phyloP scores from a whole-genome alignment of 64 coral and sea anemone species.

The Pocillopora damicornis region DNA sequence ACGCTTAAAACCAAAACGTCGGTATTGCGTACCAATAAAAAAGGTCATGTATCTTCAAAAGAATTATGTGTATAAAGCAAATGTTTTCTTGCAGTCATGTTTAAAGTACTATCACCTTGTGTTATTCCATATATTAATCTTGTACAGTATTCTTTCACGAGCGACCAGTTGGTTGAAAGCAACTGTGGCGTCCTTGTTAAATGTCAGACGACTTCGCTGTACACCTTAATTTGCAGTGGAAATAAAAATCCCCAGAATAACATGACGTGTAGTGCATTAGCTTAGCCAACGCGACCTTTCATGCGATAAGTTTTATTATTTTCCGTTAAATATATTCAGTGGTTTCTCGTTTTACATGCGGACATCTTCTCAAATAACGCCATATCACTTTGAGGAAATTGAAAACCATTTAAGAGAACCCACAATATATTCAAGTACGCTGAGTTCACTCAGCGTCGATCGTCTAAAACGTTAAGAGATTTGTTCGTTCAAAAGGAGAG shows the following conservation, averaged over 20 bases:
- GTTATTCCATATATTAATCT: conserved; percentile 24
- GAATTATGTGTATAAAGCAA: conserved; percentile 58
- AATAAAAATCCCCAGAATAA: conserved; percentile 32
- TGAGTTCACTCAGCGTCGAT: conserved; percentile 54
- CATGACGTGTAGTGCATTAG: conserved; percentile 46
- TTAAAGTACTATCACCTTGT: conserved; percentile 23
- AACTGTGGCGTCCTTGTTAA: conserved; percentile 33
- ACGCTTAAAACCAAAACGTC: neutral
- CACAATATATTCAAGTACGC: conserved; percentile 79
- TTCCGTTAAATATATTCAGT: conserved; percentile 55
- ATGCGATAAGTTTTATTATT: conserved; percentile 10
- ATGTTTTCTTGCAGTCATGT: conserved; percentile 70
- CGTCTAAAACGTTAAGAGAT: neutral
- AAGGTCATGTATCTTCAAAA: conserved; percentile 46
- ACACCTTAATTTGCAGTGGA: conserved; percentile 42
- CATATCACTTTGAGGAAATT: conserved; percentile 91
- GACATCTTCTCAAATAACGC: conserved; percentile 90
- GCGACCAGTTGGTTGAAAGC: conserved; percentile 50
- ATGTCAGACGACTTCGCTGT: conserved; percentile 23
- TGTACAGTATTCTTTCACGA: conserved; percentile 55
- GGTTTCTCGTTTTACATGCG: conserved; percentile 93
- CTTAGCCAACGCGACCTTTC: conserved; percentile 16
- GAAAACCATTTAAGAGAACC: conserved; percentile 83
- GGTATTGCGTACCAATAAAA: conserved; percentile 14
- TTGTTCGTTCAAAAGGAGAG: neutral